Conservation (phyloP, 2,113 vertebrate genomes). For the Callionymus lyra region DNA sequence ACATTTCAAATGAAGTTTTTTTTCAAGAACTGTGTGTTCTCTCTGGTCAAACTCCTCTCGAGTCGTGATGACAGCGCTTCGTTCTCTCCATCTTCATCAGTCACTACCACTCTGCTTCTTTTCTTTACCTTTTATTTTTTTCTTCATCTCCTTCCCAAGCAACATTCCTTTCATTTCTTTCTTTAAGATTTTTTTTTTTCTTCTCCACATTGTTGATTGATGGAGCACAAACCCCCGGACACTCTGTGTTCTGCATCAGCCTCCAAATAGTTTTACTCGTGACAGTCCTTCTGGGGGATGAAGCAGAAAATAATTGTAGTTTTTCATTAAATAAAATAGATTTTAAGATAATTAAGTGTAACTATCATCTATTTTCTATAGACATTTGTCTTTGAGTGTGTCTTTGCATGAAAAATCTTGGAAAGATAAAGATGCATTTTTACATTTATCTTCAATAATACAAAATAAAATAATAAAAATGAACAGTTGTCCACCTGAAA, state of each 20-base stretch:
- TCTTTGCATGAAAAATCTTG: too few relatives aligned
- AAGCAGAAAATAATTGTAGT: too few relatives aligned
- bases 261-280: too few relatives aligned
- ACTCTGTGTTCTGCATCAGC: background rate
- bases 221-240: slow-evolving; percentile 1
- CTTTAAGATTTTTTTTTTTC: slow-evolving; percentile 4
- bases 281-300: too few relatives aligned
- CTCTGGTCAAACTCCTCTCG: too few relatives aligned
- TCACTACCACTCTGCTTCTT: background rate
- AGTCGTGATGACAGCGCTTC: background rate
- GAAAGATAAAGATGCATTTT: too few relatives aligned
- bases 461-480: background rate
- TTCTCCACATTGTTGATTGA: slow-evolving; percentile 14
- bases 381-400: too few relatives aligned
- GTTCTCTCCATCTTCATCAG: background rate
- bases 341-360: too few relatives aligned
- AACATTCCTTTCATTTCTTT: background rate
- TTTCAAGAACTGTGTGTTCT: too few relatives aligned
- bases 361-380: too few relatives aligned
- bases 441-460: background rate
- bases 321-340: too few relatives aligned
- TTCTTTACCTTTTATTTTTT: background rate
- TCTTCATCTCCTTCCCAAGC: background rate
- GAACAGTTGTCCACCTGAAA: background rate
- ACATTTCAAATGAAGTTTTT: too few relatives aligned